These are phyloP conservation scores for Panthera uncia DNA, from an alignment of 2,113 vertebrate species.

Conservation along the genomic window DNA sequence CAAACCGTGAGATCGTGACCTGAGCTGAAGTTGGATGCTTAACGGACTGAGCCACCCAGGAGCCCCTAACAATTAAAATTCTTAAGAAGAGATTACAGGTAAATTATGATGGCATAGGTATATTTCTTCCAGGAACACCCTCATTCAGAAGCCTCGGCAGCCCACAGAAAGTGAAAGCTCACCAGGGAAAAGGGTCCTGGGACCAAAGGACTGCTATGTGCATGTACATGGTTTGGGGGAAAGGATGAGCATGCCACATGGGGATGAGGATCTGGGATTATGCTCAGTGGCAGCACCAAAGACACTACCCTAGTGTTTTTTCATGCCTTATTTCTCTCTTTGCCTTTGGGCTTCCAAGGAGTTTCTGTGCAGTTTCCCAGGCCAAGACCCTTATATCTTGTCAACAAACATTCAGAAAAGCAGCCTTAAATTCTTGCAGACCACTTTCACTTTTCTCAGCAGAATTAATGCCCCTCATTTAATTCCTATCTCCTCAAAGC, in stretches of 20 bases:
- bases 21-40: too few species aligned
- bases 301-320: background rate
- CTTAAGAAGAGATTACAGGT: background rate
- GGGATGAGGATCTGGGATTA: background rate
- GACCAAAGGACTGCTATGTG: background rate
- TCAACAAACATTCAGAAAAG: background rate
- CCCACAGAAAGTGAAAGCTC: too few species aligned
- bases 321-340: background rate
- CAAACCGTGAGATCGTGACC: too few species aligned
- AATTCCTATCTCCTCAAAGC: slow-evolving; percentile 34
- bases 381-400: background rate
- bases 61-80: background rate
- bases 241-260: background rate
- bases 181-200: background rate
- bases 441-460: background rate
- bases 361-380: background rate
- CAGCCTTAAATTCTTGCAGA: background rate
- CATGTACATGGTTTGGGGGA: too few species aligned
- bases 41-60: too few species aligned
- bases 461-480: background rate
- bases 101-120: background rate
- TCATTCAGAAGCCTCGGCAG: background rate
- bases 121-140: background rate
- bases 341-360: background rate
- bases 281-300: background rate